Base-by-base conservation (phyloP, 2,797 vertebrate species). In the Gambelia wislizenii region DNA sequence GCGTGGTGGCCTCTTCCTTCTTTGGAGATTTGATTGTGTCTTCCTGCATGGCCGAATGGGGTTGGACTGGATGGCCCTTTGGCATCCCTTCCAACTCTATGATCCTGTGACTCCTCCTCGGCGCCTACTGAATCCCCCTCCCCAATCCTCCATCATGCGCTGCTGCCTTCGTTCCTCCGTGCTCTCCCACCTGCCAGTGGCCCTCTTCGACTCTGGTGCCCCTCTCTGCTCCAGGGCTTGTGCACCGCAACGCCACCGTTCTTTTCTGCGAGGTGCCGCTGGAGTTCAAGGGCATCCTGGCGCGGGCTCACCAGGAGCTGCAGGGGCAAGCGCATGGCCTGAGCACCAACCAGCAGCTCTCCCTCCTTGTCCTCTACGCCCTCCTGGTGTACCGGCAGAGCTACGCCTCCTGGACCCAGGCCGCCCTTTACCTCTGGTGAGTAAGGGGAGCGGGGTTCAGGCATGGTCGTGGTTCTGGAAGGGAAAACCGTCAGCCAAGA, bases 371-470 rank as follows among this genome's bases (percentile, higher is more conserved):
- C 84, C 96, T 98, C 22, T 97, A 98, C 83, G 96, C 97, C 1
- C 90, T 97, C 42, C 92, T 98, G 83, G 90, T 98, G 42, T 97
- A 98, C 93, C 95, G 98, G 74, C 98, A 98, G 93, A 92, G 92
- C 77, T 97, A 96, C 47, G 92, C 94, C 67, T 88, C 44, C 79
- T 95, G 72, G 94, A 93, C 92, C 87, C 96, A 97, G 85, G 96
- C 96, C 0, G 89, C 85, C 33, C 87, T 90, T 33, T 97, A 97
- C 90, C 76, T 61, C 83, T 98, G 98, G 98, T 98, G 90, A 97
- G 97, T 79, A 3, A 14, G 42, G 18, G 64, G 10, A 13, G 30
- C 3, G 30, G 7, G 10, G 30, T 33, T n/a, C 64, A 2, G 18
- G 64, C 33, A 4, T n/a, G 64, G 30, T 3, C 3, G 30, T 67